Conservation (phyloP, 1,140 invertebrate species). For the Calephelis virginiensis region DNA sequence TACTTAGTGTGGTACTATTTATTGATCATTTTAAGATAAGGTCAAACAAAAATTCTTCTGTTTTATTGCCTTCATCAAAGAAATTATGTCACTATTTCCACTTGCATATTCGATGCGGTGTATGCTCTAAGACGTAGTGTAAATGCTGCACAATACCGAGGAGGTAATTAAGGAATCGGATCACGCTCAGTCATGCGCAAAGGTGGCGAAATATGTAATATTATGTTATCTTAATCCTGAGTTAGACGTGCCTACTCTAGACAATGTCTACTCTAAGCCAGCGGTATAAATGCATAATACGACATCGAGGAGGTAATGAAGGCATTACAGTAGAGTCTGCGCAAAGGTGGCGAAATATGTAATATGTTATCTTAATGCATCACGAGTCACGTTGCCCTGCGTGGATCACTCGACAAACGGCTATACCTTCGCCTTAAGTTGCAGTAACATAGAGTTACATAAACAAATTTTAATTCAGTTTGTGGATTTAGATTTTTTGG, state of each 20-base stretch:
- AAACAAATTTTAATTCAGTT: no score
- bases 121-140: no score
- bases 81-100: no score
- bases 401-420: slow-evolving; percentile 4
- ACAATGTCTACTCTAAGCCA: not conserved
- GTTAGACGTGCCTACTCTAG: not conserved
- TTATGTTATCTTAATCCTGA: not conserved
- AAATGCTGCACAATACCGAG: no score
- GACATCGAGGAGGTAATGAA: slow-evolving; percentile 47
- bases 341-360: slow-evolving; percentile 55
- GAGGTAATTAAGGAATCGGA: slow-evolving; percentile 42
- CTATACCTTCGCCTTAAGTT: slow-evolving; percentile 1
- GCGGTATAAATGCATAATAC: slow-evolving; percentile 29
- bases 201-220: slow-evolving; percentile 52
- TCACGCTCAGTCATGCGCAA: slow-evolving; percentile 22
- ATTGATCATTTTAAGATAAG: no score
- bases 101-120: no score
- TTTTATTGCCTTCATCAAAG: no score
- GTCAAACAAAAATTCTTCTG: no score
- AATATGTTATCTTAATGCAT: slow-evolving; percentile 55
- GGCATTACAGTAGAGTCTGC: slow-evolving; percentile 41
- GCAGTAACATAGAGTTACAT: no score
- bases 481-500: no score
- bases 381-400: slow-evolving; percentile 46
- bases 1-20: no score